Evolutionary conservation across 2,797 vertebrate genomes (phyloP).

Genomic region (Hypotaenidia philippensis): DNA sequence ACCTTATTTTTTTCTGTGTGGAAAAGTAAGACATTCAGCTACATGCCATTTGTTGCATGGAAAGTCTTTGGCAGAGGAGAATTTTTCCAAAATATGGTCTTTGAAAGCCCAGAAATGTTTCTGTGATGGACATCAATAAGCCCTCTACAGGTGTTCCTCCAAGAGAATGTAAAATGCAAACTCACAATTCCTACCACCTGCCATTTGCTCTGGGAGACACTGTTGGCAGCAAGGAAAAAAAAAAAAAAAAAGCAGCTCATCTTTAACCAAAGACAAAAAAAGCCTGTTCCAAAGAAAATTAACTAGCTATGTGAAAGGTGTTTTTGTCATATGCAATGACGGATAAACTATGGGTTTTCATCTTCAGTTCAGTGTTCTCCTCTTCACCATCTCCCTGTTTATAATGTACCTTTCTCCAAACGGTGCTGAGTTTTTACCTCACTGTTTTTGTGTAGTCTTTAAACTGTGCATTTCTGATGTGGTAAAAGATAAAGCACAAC

Average conservation of each 20-base stretch:
- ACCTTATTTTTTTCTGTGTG: background rate
- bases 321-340: background rate
- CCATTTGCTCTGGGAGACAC: background rate
- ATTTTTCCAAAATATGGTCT: background rate
- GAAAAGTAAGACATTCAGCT: background rate
- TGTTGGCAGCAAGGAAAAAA: background rate
- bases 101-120: background rate
- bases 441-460: background rate
- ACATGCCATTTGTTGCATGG: background rate
- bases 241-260: background rate
- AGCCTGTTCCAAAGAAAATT: background rate
- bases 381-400: background rate
- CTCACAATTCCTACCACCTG: background rate
- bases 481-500: background rate
- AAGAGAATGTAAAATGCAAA: background rate
- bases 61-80: background rate
- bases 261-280: background rate
- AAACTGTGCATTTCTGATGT: background rate
- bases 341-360: background rate
- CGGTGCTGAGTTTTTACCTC: background rate
- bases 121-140: background rate
- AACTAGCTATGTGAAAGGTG: background rate
- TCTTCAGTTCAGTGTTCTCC: background rate
- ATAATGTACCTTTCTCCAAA: background rate
- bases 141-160: background rate